phyloP scores from a whole-genome alignment of 2,113 vertebrate genomes.

The Anhinga anhinga region DNA sequence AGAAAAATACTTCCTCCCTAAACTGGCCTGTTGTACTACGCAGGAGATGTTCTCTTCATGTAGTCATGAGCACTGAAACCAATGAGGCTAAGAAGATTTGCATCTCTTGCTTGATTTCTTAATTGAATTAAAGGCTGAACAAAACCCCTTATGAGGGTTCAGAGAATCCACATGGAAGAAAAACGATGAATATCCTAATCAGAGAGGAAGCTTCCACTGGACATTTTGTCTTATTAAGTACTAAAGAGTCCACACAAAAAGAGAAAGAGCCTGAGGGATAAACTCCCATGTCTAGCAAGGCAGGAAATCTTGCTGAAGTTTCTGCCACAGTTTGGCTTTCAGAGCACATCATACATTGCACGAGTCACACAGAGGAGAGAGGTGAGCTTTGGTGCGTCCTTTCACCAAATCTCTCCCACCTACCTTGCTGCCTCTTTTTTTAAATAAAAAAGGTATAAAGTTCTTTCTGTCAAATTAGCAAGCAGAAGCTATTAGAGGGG shows the following conservation, averaged over 20 bases:
- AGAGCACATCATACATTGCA: neutral
- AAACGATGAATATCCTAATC: neutral
- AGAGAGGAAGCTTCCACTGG: neutral
- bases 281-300: neutral
- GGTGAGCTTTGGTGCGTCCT: neutral
- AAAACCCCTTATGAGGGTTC: neutral
- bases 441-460: neutral
- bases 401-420: neutral
- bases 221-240: neutral
- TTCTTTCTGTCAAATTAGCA: neutral
- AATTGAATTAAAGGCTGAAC: conserved; percentile 32
- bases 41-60: neutral
- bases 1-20: neutral
- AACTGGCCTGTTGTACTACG: neutral
- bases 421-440: neutral
- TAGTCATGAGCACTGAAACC: neutral
- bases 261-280: neutral
- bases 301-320: neutral
- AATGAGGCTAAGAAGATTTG: conserved; percentile 24
- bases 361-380: rapidly evolving
- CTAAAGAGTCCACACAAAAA: neutral
- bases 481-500: neutral
- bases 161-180: neutral
- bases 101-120: conserved; percentile 31
- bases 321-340: neutral